Conservation (phyloP, 2,888 invertebrate species). For the Cheilosia urbana region DNA sequence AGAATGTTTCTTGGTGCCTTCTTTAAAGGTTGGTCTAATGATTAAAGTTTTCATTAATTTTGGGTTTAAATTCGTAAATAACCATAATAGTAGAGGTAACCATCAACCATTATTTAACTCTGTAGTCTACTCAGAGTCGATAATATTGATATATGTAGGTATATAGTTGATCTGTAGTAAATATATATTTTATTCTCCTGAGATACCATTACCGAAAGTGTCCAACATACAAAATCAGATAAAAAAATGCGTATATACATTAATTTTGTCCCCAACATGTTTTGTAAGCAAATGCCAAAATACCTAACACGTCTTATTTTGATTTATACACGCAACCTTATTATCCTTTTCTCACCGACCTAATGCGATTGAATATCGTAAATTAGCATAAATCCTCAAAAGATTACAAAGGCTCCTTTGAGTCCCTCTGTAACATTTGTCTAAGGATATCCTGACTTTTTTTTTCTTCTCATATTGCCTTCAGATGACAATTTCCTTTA, state of each 20-base stretch:
- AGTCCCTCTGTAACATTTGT: slow-evolving; percentile 57
- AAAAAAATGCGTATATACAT: background rate
- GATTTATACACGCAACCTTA: slow-evolving; percentile 50
- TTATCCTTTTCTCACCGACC: slow-evolving; percentile 3
- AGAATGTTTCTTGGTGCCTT: no score
- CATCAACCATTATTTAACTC: no score
- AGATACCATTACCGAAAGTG: no score
- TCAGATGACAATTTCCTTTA: slow-evolving; percentile 56
- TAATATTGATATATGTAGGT: no score
- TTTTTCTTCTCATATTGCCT: slow-evolving; percentile 11
- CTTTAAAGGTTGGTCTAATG: no score
- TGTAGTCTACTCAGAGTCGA: no score
- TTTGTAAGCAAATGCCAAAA: background rate
- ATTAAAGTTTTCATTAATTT: no score
- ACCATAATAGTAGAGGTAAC: no score
- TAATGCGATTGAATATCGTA: slow-evolving; percentile 50
- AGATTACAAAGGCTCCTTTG: slow-evolving; percentile 48
- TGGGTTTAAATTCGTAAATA: no score
- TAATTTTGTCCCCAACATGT: background rate
- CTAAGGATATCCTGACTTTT: slow-evolving; percentile 34
- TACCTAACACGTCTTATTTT: slow-evolving; percentile 53
- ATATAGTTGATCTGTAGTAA: no score
- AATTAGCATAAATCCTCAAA: slow-evolving; percentile 64
- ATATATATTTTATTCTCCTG: no score
- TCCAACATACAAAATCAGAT: no score